phyloP scores from a whole-genome alignment of 2,113 vertebrate genomes.

The Murina feae region DNA sequence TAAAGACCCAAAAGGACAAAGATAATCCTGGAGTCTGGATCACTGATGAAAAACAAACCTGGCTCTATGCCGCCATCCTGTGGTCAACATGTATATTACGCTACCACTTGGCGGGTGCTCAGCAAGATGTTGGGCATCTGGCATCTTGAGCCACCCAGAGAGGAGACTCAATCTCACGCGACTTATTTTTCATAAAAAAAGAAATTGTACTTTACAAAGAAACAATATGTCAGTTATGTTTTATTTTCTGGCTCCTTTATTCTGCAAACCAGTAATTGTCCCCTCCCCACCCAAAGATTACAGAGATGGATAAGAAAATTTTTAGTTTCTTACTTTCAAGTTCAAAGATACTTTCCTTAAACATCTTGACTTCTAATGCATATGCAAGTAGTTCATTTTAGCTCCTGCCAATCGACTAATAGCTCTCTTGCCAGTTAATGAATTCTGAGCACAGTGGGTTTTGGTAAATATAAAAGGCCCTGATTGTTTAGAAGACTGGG shows the following conservation, averaged over 20 bases:
- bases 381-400: background rate
- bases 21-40: background rate
- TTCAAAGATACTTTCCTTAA: background rate
- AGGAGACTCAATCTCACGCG: background rate
- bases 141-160: background rate
- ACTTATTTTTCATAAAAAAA: background rate
- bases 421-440: background rate
- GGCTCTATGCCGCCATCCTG: conserved; percentile 46
- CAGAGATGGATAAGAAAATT: background rate
- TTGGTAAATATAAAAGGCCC: background rate
- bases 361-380: background rate
- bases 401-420: background rate
- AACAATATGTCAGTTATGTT: background rate
- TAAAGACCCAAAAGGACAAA: background rate
- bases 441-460: background rate
- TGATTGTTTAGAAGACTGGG: background rate
- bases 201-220: background rate
- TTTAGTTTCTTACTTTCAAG: background rate
- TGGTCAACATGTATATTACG: background rate
- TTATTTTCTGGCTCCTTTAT: background rate
- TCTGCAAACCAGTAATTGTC: background rate
- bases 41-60: background rate
- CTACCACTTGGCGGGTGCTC: rapidly evolving
- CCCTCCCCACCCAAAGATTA: background rate
- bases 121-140: background rate